Percentiles rank a stretch among this genome's conserved stretches.
These are phyloP conservation scores for Zeuzera pyrina DNA, from an alignment of 2,888 invertebrate species.

Conservation along the genomic window DNA sequence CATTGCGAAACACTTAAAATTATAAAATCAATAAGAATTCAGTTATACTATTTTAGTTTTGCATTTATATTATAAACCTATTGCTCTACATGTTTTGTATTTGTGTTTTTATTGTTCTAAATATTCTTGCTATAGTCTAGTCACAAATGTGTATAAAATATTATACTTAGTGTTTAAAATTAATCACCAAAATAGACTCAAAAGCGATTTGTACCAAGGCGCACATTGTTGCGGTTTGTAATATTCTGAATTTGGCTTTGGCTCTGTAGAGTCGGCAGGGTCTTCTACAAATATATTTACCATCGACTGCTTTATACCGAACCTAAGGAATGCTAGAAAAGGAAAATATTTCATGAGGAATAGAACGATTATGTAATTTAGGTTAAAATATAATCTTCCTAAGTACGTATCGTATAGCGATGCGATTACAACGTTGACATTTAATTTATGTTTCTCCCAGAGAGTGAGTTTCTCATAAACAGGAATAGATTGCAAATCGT, in stretches of 20 bases:
- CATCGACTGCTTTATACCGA: slow-evolving; percentile 74
- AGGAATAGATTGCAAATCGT: slow-evolving; percentile 46
- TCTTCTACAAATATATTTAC: slow-evolving; percentile 71
- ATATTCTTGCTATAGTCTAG: no score
- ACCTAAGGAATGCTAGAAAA: slow-evolving; percentile 77
- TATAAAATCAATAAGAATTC: no score
- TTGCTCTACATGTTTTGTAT: neutral
- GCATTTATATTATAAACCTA: no score
- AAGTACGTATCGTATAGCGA: slow-evolving; percentile 52
- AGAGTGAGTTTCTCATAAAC: slow-evolving; percentile 49
- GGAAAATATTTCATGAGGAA: slow-evolving; percentile 79
- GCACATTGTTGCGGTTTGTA: slow-evolving; percentile 21
- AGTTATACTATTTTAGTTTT: no score
- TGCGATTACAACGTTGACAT: slow-evolving; percentile 21
- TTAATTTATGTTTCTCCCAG: slow-evolving; percentile 37
- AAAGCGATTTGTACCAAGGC: slow-evolving; percentile 33
- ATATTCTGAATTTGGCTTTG: slow-evolving; percentile 46
- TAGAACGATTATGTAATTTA: slow-evolving; percentile 70
- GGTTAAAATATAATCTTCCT: slow-evolving; percentile 76
- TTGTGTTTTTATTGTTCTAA: neutral
- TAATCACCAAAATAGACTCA: slow-evolving; percentile 33
- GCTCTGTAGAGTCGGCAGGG: slow-evolving; percentile 36
- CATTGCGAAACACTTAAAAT: no score
- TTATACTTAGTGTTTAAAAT: slow-evolving; percentile 1
- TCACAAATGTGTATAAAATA: slow-evolving; percentile 2